These are phyloP conservation scores for Argyresthia albistria DNA, from an alignment of 2,888 invertebrate genomes.

Conservation along the genomic window DNA sequence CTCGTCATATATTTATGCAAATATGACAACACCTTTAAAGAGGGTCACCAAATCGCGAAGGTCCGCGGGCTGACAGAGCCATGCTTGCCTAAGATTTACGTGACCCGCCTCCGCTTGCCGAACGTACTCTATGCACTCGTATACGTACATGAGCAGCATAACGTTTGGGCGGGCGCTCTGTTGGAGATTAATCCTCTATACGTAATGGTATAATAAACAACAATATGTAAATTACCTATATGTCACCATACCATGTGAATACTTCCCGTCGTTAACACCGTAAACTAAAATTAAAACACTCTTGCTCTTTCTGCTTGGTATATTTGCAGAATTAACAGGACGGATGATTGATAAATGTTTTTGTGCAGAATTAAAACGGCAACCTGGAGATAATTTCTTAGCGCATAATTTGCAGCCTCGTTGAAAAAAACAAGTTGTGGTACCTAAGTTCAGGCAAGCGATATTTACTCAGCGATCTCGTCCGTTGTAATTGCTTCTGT, in stretches of 20 bases:
- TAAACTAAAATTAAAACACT: no score
- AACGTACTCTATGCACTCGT: no score
- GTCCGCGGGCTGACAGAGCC: not conserved
- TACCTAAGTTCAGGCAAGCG: conserved; percentile 11
- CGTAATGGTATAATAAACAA: no score
- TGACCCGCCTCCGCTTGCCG: not conserved
- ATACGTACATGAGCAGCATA: no score
- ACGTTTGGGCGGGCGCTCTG: no score
- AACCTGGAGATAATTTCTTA: conserved; percentile 6
- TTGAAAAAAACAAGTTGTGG: conserved; percentile 7
- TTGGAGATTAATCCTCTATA: no score
- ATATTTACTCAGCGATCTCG: conserved; percentile 11
- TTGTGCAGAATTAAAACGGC: conserved; percentile 7
- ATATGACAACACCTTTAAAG: conserved; percentile 1
- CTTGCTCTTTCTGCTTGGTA: no score
- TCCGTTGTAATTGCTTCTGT: conserved; percentile 9
- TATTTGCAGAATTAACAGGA: not conserved
- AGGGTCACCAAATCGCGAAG: not conserved
- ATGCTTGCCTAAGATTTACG: conserved; percentile 1
- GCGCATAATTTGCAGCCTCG: conserved; percentile 4
- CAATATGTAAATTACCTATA: no score
- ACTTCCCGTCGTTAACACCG: no score
- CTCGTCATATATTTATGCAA: conserved; percentile 1
- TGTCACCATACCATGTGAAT: no score
- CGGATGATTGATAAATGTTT: conserved; percentile 8